Base-by-base conservation (phyloP, 2,888 invertebrate species). In the Drosophila algonquin region DNA sequence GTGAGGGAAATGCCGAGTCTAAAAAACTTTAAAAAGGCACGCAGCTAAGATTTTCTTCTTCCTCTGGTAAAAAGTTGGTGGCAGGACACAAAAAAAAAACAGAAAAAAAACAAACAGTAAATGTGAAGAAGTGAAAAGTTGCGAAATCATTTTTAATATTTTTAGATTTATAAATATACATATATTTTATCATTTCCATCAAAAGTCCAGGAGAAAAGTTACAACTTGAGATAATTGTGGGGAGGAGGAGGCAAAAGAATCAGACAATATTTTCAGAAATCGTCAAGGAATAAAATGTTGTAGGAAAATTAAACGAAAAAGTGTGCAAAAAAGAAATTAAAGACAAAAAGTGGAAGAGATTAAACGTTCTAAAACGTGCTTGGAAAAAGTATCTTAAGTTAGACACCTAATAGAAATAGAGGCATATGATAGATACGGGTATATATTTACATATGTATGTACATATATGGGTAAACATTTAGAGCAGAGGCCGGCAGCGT, bases 1-100 rank as follows among this genome's bases (percentile, higher is more conserved):
- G 35, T 18, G 35, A 30, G 12, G 18, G 7, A n/a, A 40, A 40
- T 44, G 10, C 63, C 56, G 65, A 72, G 64, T 64, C 60, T 58
- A 69, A 71, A 64, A 67, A 81, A 82, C 79, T 75, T 77, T 63
- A 73, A 73, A 64, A 71, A 75, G 63, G 64, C 73, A 77, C 73
- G 68, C 73, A 63, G 68, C 44, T 35, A 73, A 72, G 44, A 59
- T 68, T 56, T 40, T 40, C 21, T 40, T 40, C 40, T 40, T 40
- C 40, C 40, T 40, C 2, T 14, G 40, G 40, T 54, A 72, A 64
- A 81, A 79, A 59, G 68, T 82, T 73, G n/a, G 47, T 16, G 56
- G 54, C 57, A 57, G 55, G 57, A 53, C 56, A 48, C 27, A 44
- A 44, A 56, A 52, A 51, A 40, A 40, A n/a, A 52, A 16, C 9